Evolutionary conservation across 1,140 invertebrate species (phyloP).

Genomic region (Drosophila busckii): DNA sequence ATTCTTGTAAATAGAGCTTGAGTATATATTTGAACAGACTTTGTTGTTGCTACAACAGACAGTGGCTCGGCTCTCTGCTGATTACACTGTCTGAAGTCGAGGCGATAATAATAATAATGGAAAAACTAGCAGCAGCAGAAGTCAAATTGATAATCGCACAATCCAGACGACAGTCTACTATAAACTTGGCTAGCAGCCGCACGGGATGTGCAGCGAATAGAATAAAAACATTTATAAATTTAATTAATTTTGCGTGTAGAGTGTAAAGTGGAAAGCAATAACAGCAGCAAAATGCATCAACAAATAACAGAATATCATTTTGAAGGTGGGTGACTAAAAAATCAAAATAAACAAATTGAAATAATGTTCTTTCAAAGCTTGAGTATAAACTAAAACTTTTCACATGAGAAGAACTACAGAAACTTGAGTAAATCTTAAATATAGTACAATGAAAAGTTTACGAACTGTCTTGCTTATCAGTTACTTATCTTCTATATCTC

Average conservation of each 20-base stretch:
- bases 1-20: conserved; percentile 55
- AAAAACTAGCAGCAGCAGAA: conserved; percentile 11
- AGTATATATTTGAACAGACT: conserved; percentile 47
- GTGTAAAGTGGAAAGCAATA: not conserved
- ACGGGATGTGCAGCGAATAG: conserved; percentile 7
- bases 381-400: not conserved
- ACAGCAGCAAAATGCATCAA: conserved; percentile 46
- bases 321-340: conserved; percentile 42
- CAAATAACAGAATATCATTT: conserved; percentile 66
- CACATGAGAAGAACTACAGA: no score
- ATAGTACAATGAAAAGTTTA: no score
- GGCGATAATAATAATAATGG: conserved; percentile 41
- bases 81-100: not conserved
- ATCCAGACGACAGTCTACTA: conserved; percentile 55
- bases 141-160: conserved; percentile 58
- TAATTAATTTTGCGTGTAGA: conserved; percentile 2
- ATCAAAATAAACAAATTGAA: not conserved
- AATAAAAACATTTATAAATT: not conserved
- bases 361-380: not conserved
- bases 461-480: conserved; percentile 13
- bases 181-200: conserved; percentile 18
- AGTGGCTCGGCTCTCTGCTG: conserved; percentile 7
- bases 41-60: conserved; percentile 34
- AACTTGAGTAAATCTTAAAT: no score
- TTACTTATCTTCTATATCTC: conserved; percentile 17